Percentiles rank a stretch among this genome's conserved stretches.
These are phyloP conservation scores for Eulemur rubriventer DNA, from an alignment of 2,797 vertebrate genomes.

Conservation along the genomic window DNA sequence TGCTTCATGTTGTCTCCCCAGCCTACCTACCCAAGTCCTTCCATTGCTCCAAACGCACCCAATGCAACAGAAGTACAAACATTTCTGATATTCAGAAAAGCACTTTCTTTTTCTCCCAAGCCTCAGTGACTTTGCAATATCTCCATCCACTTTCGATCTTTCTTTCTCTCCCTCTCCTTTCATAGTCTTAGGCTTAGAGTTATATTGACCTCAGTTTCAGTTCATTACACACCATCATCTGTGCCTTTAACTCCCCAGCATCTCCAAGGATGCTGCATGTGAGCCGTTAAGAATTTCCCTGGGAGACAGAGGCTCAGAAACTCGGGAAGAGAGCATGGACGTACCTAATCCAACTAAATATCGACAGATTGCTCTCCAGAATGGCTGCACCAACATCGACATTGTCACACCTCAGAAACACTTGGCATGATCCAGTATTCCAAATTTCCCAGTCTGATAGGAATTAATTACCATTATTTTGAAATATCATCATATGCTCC, in stretches of 20 bases:
- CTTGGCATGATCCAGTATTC: background rate
- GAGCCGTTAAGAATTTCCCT: background rate
- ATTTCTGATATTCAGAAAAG: background rate
- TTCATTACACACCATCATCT: background rate
- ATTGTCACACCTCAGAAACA: background rate
- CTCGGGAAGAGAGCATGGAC: background rate
- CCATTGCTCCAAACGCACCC: background rate
- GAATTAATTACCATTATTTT: slow-evolving; percentile 38
- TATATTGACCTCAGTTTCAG: background rate
- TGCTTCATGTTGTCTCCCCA: background rate
- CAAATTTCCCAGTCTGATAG: background rate
- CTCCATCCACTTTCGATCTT: background rate
- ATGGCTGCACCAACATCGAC: background rate
- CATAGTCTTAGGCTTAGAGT: background rate
- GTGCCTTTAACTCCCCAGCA: background rate
- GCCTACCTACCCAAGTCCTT: too few relatives aligned
- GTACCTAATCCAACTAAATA: background rate
- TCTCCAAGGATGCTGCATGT: background rate
- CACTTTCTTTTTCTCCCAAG: background rate
- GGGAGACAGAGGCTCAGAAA: background rate
- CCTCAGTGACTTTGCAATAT: background rate
- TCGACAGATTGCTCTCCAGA: background rate
- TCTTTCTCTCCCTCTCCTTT: background rate
- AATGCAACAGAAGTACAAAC: background rate
- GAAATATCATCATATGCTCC: background rate